Conservation (phyloP, 2,113 vertebrate species). For the Pygoscelis adeliae region DNA sequence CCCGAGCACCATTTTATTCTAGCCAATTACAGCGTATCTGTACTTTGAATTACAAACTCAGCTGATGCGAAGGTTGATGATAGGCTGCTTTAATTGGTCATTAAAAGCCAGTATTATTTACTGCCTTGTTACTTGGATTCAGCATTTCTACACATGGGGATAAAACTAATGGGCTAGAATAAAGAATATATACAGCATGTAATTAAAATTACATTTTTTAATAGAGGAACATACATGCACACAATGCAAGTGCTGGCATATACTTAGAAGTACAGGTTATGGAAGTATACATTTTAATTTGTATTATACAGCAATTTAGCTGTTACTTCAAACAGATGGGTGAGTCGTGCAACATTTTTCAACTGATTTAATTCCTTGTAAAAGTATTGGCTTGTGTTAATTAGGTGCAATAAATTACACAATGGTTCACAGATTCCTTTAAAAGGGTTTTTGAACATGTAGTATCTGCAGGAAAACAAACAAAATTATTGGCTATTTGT, state of each 20-base stretch:
- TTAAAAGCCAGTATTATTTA: slow-evolving; percentile 54
- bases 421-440: neutral
- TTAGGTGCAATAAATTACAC: slow-evolving; percentile 52
- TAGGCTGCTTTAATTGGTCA: slow-evolving; percentile 22
- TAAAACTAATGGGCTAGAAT: slow-evolving; percentile 52
- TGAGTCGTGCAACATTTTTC: slow-evolving; percentile 3
- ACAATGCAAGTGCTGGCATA: neutral
- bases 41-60: neutral
- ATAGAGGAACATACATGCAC: neutral
- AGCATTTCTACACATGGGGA: slow-evolving; percentile 41
- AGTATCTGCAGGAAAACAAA: slow-evolving; percentile 13
- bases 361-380: slow-evolving; percentile 55
- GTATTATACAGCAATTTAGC: slow-evolving; percentile 8
- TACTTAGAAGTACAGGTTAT: slow-evolving; percentile 1
- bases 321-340: slow-evolving; percentile 53
- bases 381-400: slow-evolving; percentile 57
- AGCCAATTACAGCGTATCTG: neutral
- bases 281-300: slow-evolving; percentile 23
- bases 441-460: neutral
- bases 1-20: neutral
- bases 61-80: neutral
- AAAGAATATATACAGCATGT: slow-evolving; percentile 22
- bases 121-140: slow-evolving; percentile 35
- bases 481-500: neutral
- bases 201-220: slow-evolving; percentile 52